Base-by-base conservation (phyloP, 2,797 vertebrate genomes). In the Gallinago solitaria region DNA sequence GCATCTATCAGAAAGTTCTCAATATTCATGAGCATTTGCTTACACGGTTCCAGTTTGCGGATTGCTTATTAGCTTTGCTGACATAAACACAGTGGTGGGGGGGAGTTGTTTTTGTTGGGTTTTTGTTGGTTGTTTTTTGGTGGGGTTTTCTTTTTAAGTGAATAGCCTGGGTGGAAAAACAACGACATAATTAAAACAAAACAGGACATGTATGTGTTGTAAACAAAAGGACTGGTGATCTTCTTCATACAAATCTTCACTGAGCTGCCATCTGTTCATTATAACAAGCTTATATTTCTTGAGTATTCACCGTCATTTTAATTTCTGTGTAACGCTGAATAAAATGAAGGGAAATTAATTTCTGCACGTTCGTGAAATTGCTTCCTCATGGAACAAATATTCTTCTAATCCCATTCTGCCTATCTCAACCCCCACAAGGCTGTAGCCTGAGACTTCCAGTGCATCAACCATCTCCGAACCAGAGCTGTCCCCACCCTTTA, bases 151-250 rank as follows among this genome's bases (percentile, higher is more conserved):
- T 95, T 78, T 84, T 92, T 37, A 87, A 96, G 91, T 79, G 90
- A 95, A 94, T 91, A 94, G 80, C 74, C 90, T 84, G 94, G 50
- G 87, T 91, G 67, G 88, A 95, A 95, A 96, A 95, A 94, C 91
- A 93, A 90, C 45, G 11, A 63, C 43, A 73, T 96, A 92, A 97
- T 96, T 95, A 95, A 97, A 96, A 95, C 93, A 93, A 94, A 96
- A 90, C 83, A 79, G 87, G 93, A 94, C 91, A 87, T 47, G 91
- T 19, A 92, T 94, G 94, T 95, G 94, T 95, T 95, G 93, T 93
- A 95, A 97, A 96, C 86, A 95, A 93, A 96, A 90, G 94, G 94
- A 74, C 90, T 93, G 91, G 93, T 86, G 91, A 90, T 95, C 91
- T 87, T 77, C 91, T 74, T 89, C 88, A 32, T 45, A 91, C 85